Base-by-base conservation (phyloP, 2,113 vertebrate species). In the Heterotilapia buettikoferi region DNA sequence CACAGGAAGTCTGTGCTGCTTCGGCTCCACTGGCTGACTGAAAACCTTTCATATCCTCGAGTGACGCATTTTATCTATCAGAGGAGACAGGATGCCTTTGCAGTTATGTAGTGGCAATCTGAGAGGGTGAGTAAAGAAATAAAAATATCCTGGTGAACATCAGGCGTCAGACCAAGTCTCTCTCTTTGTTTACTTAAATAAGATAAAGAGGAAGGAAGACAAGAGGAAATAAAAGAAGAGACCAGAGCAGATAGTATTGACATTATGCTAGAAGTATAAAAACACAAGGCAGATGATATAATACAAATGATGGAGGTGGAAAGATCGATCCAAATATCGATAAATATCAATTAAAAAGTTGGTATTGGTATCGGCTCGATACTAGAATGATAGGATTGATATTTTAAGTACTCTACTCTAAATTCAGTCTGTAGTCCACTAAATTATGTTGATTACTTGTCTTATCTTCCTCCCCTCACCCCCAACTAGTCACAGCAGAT, bases 41-140 rank as follows among this genome's bases (percentile, higher is more conserved):
- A 79, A 79, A 85, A 54, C 40, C 31, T 53, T 63, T 86, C 14
- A 86, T 36, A 40, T 63, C 57, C 82, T 79, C 7, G 18, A 79
- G 40, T 45, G 50, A 80, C 82, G 4, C 36, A 47, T 84, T 82
- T 85, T 82, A 80, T 91, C 80, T 79, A 18, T 68, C 53, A 78
- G 86, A 90, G 82, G 43, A 87, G 86, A 87, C 86, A 84, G 85
- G 89, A 85, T 90, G 83, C 33, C 59, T 92, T 84, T 73, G 33
- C 36, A 52, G 81, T 76, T 68, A 78, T 82, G 73, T 50, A 45
- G 54, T 31, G 29, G 63, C 76, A 83, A 63, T 82, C 76, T 87
- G 71, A 76, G 66, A 71, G 26, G 80, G 86, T 82, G 33, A 68
- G 47, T 78, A 78, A 52, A 78, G 45, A 78, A 54, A 86, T 66